phyloP scores from a whole-genome alignment of 2,113 vertebrate species.

The Mionectes macconnelli region DNA sequence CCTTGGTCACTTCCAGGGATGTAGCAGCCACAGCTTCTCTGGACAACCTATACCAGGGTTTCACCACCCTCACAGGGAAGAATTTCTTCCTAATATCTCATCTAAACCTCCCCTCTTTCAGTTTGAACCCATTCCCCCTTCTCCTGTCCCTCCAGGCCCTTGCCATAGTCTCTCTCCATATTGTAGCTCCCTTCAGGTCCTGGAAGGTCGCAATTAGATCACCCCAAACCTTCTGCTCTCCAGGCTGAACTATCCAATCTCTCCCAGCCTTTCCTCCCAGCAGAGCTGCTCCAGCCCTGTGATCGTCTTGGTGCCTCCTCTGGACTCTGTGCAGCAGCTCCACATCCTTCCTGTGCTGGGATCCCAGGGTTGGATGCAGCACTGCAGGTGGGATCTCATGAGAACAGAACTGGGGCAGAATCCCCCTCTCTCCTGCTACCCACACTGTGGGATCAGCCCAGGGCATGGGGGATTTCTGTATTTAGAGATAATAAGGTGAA shows the following conservation, averaged over 20 bases:
- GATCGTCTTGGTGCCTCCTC: background rate
- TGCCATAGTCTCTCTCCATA: too few species aligned
- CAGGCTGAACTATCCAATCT: background rate
- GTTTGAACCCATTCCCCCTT: background rate
- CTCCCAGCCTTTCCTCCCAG: background rate
- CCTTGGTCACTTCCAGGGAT: background rate
- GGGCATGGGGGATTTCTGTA: background rate
- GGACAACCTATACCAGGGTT: background rate
- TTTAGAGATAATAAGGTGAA: constrained; percentile 10
- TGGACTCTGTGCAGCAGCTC: background rate
- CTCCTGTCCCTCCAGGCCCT: background rate
- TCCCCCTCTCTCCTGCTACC: background rate
- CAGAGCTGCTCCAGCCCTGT: background rate
- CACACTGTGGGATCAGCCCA: background rate
- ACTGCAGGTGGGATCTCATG: background rate
- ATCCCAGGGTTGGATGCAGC: background rate
- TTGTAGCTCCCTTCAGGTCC: background rate
- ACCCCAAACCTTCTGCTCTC: background rate
- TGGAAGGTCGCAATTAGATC: fast-evolving
- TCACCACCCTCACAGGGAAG: fast-evolving
- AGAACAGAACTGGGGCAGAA: background rate
- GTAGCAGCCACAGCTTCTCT: background rate
- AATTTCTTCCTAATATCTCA: background rate
- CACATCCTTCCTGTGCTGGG: background rate
- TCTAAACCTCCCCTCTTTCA: fast-evolving